Conservation (phyloP, 2,797 vertebrate species). For the Sebastes iracundus region DNA sequence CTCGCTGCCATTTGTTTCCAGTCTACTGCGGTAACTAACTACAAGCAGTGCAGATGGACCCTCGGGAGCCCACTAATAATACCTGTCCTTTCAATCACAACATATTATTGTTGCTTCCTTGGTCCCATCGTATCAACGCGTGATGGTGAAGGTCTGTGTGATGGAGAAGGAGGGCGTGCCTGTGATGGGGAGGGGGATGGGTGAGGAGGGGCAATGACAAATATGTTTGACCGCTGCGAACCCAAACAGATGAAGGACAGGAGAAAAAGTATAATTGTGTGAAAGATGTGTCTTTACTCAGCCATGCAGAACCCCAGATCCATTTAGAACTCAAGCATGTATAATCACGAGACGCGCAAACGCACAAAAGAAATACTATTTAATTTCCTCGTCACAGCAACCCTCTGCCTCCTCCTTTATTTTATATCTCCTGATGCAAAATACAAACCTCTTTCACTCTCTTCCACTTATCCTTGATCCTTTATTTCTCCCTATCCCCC, state of each 20-base stretch:
- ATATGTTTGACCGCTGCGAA: slow-evolving; percentile 22
- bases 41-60: slow-evolving; percentile 48
- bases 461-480: slow-evolving; percentile 59
- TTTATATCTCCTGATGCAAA: slow-evolving; percentile 53
- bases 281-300: slow-evolving; percentile 50
- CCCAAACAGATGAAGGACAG: slow-evolving; percentile 40
- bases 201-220: background rate
- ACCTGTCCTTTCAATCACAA: slow-evolving; percentile 59
- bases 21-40: slow-evolving; percentile 45
- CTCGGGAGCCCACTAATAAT: slow-evolving; percentile 60
- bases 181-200: slow-evolving; percentile 41
- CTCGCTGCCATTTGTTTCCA: slow-evolving; percentile 42
- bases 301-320: slow-evolving; percentile 28
- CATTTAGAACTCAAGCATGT: slow-evolving; percentile 38
- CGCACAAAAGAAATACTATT: slow-evolving; percentile 34
- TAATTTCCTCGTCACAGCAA: slow-evolving; percentile 7
- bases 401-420: slow-evolving; percentile 7
- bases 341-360: slow-evolving; percentile 20
- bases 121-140: slow-evolving; percentile 21
- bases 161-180: slow-evolving; percentile 18
- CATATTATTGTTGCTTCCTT: slow-evolving; percentile 50
- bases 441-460: slow-evolving; percentile 51
- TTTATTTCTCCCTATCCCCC: slow-evolving; percentile 47
- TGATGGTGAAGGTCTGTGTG: slow-evolving; percentile 24
- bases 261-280: slow-evolving; percentile 49